Evolutionary conservation across 2,888 invertebrate species (phyloP).

Genomic region (Cactoblastis cactorum): DNA sequence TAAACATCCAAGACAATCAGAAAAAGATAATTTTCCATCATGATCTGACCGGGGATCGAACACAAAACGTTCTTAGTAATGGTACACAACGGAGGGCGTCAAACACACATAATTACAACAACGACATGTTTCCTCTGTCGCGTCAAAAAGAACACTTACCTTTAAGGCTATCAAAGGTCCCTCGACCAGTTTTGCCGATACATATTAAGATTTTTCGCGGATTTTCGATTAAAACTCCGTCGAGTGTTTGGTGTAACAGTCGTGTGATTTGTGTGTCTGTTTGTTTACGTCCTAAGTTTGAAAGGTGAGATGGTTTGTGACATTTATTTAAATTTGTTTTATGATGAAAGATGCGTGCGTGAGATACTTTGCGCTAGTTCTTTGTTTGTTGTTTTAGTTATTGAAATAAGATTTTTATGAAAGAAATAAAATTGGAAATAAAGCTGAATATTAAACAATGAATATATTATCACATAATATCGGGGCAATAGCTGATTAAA

Average conservation of each 20-base stretch:
- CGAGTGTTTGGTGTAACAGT: constrained; percentile 3
- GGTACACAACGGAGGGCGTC: too few species aligned
- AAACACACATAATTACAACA: not conserved
- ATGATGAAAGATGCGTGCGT: not conserved
- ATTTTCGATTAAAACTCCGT: constrained; percentile 7
- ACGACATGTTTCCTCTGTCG: not conserved
- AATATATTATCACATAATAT: too few species aligned
- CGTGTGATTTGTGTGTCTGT: not conserved
- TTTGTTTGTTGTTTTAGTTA: too few species aligned
- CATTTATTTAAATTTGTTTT: not conserved
- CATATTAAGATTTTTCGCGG: constrained; percentile 6
- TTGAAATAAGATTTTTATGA: not conserved
- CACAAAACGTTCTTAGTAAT: too few species aligned
- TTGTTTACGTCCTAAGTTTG: not conserved
- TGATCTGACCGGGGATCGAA: too few species aligned
- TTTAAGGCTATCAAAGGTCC: constrained; percentile 1
- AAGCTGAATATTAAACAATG: too few species aligned
- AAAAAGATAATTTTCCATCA: too few species aligned
- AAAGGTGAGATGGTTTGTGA: not conserved
- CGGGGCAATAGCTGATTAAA: too few species aligned
- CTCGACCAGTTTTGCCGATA: constrained; percentile 14
- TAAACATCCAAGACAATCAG: too few species aligned
- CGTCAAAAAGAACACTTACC: not conserved
- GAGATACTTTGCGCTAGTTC: too few species aligned
- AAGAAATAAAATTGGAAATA: too few species aligned